Evolutionary conservation across 2,113 vertebrate genomes (phyloP).

Genomic region (Gnathonemus echidnorhynchus): DNA sequence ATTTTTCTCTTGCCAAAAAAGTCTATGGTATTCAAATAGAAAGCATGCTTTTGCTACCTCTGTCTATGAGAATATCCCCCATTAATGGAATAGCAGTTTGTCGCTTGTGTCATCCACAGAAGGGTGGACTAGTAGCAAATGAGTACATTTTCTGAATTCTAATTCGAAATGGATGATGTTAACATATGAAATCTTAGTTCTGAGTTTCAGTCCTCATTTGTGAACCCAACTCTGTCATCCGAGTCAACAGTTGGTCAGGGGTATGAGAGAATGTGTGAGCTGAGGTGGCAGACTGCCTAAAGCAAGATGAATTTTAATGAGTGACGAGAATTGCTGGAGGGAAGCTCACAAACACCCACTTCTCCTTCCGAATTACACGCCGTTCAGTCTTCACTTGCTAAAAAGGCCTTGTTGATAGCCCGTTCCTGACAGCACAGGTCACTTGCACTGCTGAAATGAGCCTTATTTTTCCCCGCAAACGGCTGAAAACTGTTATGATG

Average conservation of each 20-base stretch:
- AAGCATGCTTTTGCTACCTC: neutral
- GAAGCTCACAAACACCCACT: neutral
- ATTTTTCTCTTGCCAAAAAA: neutral
- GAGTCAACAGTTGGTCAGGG: constrained; percentile 14
- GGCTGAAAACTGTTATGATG: constrained; percentile 6
- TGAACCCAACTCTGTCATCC: constrained; percentile 4
- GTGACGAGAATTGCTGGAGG: neutral
- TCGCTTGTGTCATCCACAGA: neutral
- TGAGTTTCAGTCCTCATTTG: neutral
- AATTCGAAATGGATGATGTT: neutral
- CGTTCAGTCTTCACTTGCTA: constrained; percentile 6
- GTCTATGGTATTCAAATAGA: neutral
- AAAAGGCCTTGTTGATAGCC: neutral
- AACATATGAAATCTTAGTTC: constrained; percentile 12
- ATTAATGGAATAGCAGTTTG: neutral
- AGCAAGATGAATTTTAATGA: constrained; percentile 4
- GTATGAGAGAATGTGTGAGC: constrained; percentile 12
- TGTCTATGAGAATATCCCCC: neutral
- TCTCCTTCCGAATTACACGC: neutral
- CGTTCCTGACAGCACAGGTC: neutral
- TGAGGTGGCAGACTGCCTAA: constrained; percentile 10
- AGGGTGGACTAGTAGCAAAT: neutral
- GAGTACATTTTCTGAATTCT: neutral
- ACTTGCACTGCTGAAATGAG: neutral
- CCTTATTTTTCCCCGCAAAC: constrained; percentile 4